phyloP scores from a whole-genome alignment of 1,140 invertebrate genomes.

The Bombus superbus region DNA sequence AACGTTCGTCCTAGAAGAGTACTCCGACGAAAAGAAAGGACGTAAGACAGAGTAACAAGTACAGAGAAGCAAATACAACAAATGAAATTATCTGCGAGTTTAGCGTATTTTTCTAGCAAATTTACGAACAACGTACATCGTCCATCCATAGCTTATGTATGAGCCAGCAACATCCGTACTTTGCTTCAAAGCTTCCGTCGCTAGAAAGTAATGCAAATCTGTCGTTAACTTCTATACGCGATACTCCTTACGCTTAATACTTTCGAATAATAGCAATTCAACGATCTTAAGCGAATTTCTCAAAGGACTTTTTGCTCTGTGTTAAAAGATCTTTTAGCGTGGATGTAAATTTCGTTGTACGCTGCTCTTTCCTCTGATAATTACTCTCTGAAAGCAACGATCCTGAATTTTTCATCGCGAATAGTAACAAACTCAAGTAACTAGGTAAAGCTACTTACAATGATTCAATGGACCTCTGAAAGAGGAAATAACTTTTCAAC shows the following conservation, averaged over 20 bases:
- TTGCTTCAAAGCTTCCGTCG: no score
- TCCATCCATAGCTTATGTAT: neutral
- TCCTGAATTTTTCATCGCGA: constrained; percentile 4
- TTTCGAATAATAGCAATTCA: constrained; percentile 1
- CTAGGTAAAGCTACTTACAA: neutral
- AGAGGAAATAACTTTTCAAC: neutral
- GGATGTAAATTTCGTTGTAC: neutral
- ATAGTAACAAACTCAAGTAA: constrained; percentile 2
- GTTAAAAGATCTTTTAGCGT: neutral
- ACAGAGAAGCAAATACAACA: neutral
- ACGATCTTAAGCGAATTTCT: constrained; percentile 17
- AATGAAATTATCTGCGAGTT: neutral
- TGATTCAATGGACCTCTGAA: neutral
- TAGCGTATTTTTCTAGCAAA: neutral
- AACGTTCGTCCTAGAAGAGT: neutral
- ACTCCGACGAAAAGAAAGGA: neutral
- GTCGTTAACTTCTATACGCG: neutral
- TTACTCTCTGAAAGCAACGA: constrained; percentile 4
- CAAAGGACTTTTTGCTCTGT: neutral
- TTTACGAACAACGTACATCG: neutral
- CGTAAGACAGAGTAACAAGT: neutral
- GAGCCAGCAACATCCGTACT: neutral
- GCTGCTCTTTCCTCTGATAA: neutral
- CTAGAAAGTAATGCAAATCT: neutral
- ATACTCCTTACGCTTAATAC: neutral